These are phyloP conservation scores for Trigoniulus corallinus DNA, from an alignment of 1,140 invertebrate genomes.

Conservation along the genomic window DNA sequence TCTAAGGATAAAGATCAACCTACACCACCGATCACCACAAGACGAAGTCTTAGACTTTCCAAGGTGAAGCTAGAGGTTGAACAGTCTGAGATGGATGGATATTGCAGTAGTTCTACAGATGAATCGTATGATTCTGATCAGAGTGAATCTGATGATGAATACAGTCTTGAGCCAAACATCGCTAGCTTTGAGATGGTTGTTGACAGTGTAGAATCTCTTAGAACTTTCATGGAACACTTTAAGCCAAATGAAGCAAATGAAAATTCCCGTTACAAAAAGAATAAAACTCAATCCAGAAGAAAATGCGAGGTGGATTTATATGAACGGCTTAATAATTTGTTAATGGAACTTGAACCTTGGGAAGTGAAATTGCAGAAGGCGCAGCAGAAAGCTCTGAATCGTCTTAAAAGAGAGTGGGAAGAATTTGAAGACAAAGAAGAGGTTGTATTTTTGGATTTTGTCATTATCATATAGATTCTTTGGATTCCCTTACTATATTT, in stretches of 20 bases:
- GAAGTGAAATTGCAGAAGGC: constrained; percentile 6
- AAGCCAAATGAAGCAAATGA: not conserved
- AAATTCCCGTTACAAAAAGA: not conserved
- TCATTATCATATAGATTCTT: not conserved
- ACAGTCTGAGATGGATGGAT: not conserved
- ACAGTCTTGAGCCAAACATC: not conserved
- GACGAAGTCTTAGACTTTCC: not conserved
- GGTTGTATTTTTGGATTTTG: not conserved
- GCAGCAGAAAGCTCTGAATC: not conserved
- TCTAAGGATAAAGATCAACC: not conserved
- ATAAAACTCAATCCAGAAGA: not conserved
- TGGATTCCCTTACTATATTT: not conserved
- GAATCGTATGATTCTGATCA: too few relatives aligned
- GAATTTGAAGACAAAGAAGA: not conserved
- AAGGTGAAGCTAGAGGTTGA: not conserved
- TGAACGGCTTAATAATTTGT: not conserved
- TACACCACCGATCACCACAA: not conserved
- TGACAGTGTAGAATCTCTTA: constrained; percentile 5
- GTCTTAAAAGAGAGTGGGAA: constrained; percentile 5
- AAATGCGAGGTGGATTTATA: not conserved
- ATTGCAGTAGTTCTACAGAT: too few relatives aligned
- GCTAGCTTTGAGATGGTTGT: constrained; percentile 7
- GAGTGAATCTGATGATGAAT: too few relatives aligned
- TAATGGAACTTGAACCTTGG: constrained; percentile 3
- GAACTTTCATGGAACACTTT: constrained; percentile 1